Evolutionary conservation across 2,888 invertebrate species (phyloP).

Genomic region (Sphecodes monilicornis): DNA sequence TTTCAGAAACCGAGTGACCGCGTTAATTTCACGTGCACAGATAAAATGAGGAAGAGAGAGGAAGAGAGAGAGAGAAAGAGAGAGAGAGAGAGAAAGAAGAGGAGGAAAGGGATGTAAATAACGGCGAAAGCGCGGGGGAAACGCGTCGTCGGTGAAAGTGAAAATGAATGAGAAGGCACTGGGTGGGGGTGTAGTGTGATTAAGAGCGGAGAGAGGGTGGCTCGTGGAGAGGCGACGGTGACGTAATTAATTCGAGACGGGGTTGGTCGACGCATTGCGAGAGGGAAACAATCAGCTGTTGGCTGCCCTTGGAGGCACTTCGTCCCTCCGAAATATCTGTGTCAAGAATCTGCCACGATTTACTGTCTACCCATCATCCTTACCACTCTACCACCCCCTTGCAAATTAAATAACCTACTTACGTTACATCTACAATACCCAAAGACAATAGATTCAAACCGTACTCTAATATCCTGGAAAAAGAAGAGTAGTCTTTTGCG

Average conservation of each 20-base stretch:
- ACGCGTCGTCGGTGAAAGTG: conserved; percentile 56
- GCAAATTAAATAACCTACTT: neutral
- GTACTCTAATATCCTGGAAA: neutral
- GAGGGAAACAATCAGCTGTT: conserved; percentile 77
- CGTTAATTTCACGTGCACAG: conserved; percentile 27
- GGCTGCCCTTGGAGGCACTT: conserved; percentile 70
- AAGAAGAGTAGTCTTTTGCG: neutral
- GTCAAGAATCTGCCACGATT: neutral
- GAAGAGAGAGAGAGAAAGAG: neutral
- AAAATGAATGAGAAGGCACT: conserved; percentile 61
- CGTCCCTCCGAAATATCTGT: conserved; percentile 35
- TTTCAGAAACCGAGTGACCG: conserved; percentile 9
- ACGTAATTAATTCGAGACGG: conserved; percentile 78
- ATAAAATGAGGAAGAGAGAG: neutral
- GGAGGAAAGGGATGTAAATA: conserved; percentile 32
- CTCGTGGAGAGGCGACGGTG: conserved; percentile 62
- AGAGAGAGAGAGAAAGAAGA: neutral
- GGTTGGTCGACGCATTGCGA: conserved; percentile 61
- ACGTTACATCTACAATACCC: neutral
- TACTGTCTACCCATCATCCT: neutral
- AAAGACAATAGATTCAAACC: neutral
- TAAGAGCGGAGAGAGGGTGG: conserved; percentile 67
- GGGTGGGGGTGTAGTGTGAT: conserved; percentile 60
- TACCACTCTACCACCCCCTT: neutral
- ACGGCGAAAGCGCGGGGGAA: conserved; percentile 6